Conservation (phyloP, 2,113 vertebrate genomes). For the Rhabdomys dilectus region DNA sequence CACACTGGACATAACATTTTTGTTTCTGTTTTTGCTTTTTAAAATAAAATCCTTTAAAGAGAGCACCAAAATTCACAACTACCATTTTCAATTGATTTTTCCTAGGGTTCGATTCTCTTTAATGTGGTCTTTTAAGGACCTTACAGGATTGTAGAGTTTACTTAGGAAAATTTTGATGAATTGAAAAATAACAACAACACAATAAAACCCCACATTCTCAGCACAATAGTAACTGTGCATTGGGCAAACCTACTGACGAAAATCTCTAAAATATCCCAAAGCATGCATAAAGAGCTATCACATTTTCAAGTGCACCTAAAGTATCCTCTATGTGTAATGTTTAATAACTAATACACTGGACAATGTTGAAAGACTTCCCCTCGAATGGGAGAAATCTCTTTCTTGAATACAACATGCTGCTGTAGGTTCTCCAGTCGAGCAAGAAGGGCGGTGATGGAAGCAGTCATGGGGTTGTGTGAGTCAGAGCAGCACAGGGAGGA, state of each 20-base stretch:
- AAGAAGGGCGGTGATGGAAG: neutral
- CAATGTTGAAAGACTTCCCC: neutral
- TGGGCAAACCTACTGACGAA: neutral
- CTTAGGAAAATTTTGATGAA: neutral
- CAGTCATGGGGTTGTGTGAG: no score
- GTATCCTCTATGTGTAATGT: neutral
- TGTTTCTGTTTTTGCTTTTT: neutral
- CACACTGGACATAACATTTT: neutral
- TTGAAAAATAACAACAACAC: neutral
- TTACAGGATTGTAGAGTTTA: neutral
- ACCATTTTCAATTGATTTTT: neutral
- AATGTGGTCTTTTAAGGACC: neutral
- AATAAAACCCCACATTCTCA: neutral
- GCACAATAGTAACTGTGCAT: neutral
- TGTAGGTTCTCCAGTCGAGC: no score
- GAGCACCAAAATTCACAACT: neutral
- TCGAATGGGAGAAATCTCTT: fast-evolving
- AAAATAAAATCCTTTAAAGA: fast-evolving
- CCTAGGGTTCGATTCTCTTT: neutral
- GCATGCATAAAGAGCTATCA: neutral
- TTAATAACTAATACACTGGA: neutral
- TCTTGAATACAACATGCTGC: neutral
- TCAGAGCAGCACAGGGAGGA: no score
- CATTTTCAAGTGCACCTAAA: neutral
- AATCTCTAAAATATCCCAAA: neutral